These are phyloP conservation scores for Chelonus insularis DNA, from an alignment of 1,140 invertebrate genomes.

Conservation along the genomic window DNA sequence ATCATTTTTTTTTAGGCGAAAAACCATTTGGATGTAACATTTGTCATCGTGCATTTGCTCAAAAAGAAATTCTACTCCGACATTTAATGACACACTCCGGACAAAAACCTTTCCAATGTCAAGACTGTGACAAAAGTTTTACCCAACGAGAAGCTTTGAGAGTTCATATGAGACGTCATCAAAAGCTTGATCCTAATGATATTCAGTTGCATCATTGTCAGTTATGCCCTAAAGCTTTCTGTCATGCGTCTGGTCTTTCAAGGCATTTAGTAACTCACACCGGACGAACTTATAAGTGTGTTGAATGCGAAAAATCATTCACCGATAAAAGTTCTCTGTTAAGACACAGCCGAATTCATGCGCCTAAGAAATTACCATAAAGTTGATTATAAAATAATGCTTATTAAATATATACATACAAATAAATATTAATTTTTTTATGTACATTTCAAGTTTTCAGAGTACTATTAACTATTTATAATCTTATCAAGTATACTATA, in stretches of 20 bases:
- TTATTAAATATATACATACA: too few relatives aligned
- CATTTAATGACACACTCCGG: slow-evolving; percentile 87
- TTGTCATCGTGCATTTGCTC: slow-evolving; percentile 74
- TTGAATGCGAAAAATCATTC: slow-evolving; percentile 69
- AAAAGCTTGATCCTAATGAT: slow-evolving; percentile 62
- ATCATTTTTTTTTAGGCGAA: slow-evolving; percentile 58
- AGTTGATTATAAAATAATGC: not conserved
- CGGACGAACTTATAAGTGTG: slow-evolving; percentile 69
- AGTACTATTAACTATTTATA: too few relatives aligned
- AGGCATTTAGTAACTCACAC: slow-evolving; percentile 72
- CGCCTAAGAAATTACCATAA: slow-evolving; percentile 46
- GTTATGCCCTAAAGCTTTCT: slow-evolving; percentile 70
- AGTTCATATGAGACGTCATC: slow-evolving; percentile 67
- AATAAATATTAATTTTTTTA: too few relatives aligned
- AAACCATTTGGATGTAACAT: slow-evolving; percentile 75
- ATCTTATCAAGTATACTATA: too few relatives aligned
- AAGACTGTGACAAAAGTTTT: slow-evolving; percentile 74
- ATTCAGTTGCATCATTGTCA: slow-evolving; percentile 69
- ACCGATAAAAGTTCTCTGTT: slow-evolving; percentile 71
- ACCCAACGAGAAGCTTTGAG: slow-evolving; percentile 70
- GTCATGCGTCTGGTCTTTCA: slow-evolving; percentile 70
- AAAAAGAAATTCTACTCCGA: slow-evolving; percentile 78
- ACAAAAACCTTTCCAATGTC: slow-evolving; percentile 78
- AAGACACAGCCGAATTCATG: slow-evolving; percentile 64
- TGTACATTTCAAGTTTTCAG: too few relatives aligned